phyloP scores from a whole-genome alignment of 2,113 vertebrate species.

The Channa maculata region DNA sequence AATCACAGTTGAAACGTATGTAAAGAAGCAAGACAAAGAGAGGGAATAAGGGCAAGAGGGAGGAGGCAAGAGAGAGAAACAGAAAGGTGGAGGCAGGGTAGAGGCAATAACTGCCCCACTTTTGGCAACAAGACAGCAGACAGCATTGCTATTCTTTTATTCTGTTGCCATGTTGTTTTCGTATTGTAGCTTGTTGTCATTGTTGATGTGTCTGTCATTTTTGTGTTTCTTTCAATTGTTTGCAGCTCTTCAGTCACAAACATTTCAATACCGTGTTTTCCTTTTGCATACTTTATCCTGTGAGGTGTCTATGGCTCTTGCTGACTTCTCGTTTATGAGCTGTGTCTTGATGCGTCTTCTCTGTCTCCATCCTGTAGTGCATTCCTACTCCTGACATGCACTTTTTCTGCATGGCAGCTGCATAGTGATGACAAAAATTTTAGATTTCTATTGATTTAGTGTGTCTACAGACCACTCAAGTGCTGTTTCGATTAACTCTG shows the following conservation, averaged over 20 bases:
- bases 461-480: neutral
- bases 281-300: constrained; percentile 10
- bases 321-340: constrained; percentile 5
- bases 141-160: constrained; percentile 34
- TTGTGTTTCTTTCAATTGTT: constrained; percentile 28
- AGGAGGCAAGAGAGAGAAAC: constrained; percentile 16
- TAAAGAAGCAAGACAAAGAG: constrained; percentile 38
- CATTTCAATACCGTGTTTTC: constrained; percentile 31
- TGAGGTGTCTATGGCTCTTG: neutral
- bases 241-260: constrained; percentile 38
- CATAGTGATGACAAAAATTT: constrained; percentile 16
- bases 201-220: constrained; percentile 40
- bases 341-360: constrained; percentile 11
- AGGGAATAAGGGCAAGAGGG: constrained; percentile 17
- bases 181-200: constrained; percentile 34
- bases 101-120: constrained; percentile 41
- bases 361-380: constrained; percentile 11
- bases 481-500: constrained; percentile 18
- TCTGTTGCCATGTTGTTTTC: constrained; percentile 23
- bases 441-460: constrained; percentile 12
- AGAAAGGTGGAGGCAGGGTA: constrained; percentile 18
- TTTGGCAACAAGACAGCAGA: constrained; percentile 46
- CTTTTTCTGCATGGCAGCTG: constrained; percentile 16
- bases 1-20: constrained; percentile 37
- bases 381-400: constrained; percentile 1